Base-by-base conservation (phyloP, 2,113 vertebrate species). In the Aptenodytes patagonicus region DNA sequence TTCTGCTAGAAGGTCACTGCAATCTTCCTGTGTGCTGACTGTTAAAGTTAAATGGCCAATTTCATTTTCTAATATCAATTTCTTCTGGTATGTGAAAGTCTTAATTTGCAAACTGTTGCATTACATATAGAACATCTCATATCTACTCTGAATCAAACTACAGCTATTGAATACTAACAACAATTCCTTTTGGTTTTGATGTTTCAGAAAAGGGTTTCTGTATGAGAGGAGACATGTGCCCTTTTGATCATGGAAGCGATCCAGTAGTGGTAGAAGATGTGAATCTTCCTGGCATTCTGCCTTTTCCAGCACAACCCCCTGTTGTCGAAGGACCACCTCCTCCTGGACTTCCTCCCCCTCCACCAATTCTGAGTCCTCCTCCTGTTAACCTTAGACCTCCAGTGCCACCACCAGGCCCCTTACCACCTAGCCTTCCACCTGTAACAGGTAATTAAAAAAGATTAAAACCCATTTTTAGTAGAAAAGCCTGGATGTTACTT, bases 261-360 rank as follows among this genome's bases (percentile, higher is more conserved):
- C 99, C 99, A 4, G 99, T 99, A 71, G 99, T 99, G 62, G 99
- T 99, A 95, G 99, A 99, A 98, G 99, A 99, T 93, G 99, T 99
- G 83, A 99, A 99, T 97, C 98, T 99, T 95, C 99, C 99, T 94
- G 99, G 97, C 95, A 99, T 99, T 92, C 97, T 99, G 90, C 99
- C 99, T 93, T 99, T 99, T 95, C 99, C 99, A 93, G 98, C 99
- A 57, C 99, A 99, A 36, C 99, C 99, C 47, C 98, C 99, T 76
- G 99, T 99, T 93, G 99, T 99, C 13, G 99, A 99, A 97, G 99
- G 99, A 77, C 98, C 98, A 75, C 99, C 98, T 73, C 99, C 99
- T 29, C 99, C 99, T 51, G 99, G 99, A 36, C 98, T 99, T 55
- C 99, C 99, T 57, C 99, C 99, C 14, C 99, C 99, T 32, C 99